Evolutionary conservation across 2,113 vertebrate genomes (phyloP).

Genomic region (cattle (Bos taurus)): ARS-UCD2.0 NC_037350.1:2331501-2332000

Average conservation of each 20-base stretch:
- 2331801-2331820: background rate
- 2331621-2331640: background rate
- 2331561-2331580: fast-evolving
- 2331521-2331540: background rate
- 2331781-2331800: background rate
- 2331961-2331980: background rate
- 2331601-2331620: background rate
- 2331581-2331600: background rate
- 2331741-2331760: background rate
- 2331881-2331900: background rate
- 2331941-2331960: background rate
- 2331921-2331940: background rate
- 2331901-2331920: background rate
- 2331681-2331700: background rate
- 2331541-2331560: background rate
- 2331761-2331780: background rate
- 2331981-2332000: background rate
- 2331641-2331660: background rate
- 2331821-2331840: background rate
- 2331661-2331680: background rate
- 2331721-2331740: background rate
- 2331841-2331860: background rate
- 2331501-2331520: background rate
- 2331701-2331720: background rate
- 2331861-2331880: background rate